These are phyloP conservation scores for Geopemphigus sp. DNA, from an alignment of 1,140 invertebrate genomes.

Conservation along the genomic window DNA sequence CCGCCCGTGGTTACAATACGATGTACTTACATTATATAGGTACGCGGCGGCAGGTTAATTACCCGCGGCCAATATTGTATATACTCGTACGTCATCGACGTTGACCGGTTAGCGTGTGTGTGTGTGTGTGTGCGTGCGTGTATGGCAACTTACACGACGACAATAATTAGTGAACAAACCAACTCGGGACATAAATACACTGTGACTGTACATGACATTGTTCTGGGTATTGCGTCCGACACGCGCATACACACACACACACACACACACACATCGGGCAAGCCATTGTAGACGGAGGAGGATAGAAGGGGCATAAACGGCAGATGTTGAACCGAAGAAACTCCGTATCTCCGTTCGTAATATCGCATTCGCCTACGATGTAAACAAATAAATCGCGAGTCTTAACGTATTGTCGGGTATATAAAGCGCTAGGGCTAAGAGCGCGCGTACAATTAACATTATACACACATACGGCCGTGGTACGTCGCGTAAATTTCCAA, in stretches of 20 bases:
- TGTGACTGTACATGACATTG: no score
- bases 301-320: background rate
- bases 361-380: background rate
- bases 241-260: no score
- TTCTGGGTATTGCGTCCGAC: no score
- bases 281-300: background rate
- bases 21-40: no score
- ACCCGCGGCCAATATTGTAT: background rate
- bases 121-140: background rate
- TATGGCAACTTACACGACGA: no score
- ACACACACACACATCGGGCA: background rate
- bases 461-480: no score
- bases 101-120: background rate
- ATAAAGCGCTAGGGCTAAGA: background rate
- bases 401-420: background rate
- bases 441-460: no score
- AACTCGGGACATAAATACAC: no score
- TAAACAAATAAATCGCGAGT: background rate
- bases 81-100: background rate
- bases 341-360: background rate
- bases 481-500: no score
- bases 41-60: background rate
- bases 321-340: background rate
- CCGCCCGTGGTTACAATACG: no score
- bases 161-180: no score